These are phyloP conservation scores for Glandiceps talaboti DNA, from an alignment of 53 echinoderm and acorn worm genomes.

Conservation along the genomic window DNA sequence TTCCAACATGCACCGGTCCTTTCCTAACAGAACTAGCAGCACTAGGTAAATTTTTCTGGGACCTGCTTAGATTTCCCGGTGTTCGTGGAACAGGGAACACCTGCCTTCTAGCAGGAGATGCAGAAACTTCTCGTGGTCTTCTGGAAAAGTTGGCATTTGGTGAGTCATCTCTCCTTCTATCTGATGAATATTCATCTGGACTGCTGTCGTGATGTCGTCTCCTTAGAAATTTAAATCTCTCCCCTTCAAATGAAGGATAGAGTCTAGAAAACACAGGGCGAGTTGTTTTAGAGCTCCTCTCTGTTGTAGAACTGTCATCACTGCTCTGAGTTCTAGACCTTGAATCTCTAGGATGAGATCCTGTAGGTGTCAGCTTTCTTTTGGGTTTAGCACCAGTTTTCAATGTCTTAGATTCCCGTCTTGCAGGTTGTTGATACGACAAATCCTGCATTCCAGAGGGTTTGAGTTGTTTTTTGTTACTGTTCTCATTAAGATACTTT, in stretches of 20 bases:
- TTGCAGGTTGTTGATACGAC: background rate
- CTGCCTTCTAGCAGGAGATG: background rate
- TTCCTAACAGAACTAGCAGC: too few species aligned
- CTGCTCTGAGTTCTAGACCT: background rate
- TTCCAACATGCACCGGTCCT: background rate
- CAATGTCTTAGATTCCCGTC: background rate
- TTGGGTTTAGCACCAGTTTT: background rate
- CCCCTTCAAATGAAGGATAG: background rate
- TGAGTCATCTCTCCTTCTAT: too few species aligned
- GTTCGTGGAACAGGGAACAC: background rate
- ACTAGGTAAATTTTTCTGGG: too few species aligned
- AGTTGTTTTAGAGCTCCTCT: background rate
- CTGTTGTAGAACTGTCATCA: background rate
- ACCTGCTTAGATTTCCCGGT: background rate
- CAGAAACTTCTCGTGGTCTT: background rate
- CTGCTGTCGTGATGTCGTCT: background rate
- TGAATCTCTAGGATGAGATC: background rate
- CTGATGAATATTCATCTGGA: too few species aligned
- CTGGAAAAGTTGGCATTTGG: background rate
- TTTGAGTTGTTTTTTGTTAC: background rate
- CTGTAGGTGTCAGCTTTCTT: background rate
- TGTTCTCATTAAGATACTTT: background rate
- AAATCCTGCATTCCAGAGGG: background rate
- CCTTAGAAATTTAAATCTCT: background rate
- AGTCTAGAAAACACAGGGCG: background rate